Base-by-base conservation (phyloP, 2,888 invertebrate genomes). In the Diaprepes abbreviatus region DNA sequence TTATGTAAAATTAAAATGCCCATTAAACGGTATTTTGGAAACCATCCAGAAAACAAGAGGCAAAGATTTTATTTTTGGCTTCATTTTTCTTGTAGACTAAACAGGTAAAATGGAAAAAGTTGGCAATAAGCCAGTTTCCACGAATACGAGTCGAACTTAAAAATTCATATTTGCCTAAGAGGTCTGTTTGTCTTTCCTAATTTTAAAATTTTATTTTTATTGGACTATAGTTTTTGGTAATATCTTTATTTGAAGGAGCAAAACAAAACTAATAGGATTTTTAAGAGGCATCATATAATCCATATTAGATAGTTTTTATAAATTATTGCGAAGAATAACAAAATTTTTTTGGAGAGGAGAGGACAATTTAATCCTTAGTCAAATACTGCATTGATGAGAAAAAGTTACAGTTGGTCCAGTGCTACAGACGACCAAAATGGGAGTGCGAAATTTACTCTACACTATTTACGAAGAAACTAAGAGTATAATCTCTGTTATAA, bases 11-110 rank as follows among this genome's bases (percentile, higher is more conserved):
- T 40, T 40, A 40, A 40, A 40, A 40, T 40, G 40, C 1, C 17
- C 43, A 21, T 45, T 21, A 45, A 45, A 21, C 21, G 43, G 21
- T 45, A 21, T 45, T 45, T 45, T 45, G 45, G 45, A 45, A 45
- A 10, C 45, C 12, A 45, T 24, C 45, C 43, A 45, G 43, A 45
- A 45, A 45, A 45, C 40, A 40, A 40, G 40, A 40, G 40, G 40
- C 40, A 40, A 17, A 45, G 43, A 21, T 21, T 45, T 17, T 40
- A 45, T 21, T n/a, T 45, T 45, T 21, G 43, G 43, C n/a, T 45
- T 45, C 38, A 38, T 38, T 35, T 57, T 35, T 57, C 57, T 36
- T 24, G 17, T 38, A 24, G 38, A 57, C 57, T 17, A 57, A 38
- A 19, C 19, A 57, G 28, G 45, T 45, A 9, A 24, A 45, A 45